Base-by-base conservation (phyloP, 2,888 invertebrate genomes). In the Hypercompe scribonia region DNA sequence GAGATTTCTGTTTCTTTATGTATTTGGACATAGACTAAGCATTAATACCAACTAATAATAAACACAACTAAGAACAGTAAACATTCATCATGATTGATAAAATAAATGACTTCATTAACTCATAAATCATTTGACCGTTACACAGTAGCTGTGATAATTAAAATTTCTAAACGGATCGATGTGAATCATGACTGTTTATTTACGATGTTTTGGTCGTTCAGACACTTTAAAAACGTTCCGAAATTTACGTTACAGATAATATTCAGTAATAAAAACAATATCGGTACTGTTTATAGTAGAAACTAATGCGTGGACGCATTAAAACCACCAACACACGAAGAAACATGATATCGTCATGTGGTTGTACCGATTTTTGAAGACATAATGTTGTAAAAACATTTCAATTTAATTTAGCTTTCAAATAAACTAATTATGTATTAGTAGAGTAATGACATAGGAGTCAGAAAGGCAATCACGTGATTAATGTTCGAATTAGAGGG, bases 41-140 rank as follows among this genome's bases (percentile, higher is more conserved):
- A 58, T 28, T 58, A 28, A 58, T 58, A 58, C 28, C 13, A 58
- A 11, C 3, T 58, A 31, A 24, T 15, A 58, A 28, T 69, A 24
- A 28, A 58, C 77, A 73, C 15, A 72, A 77, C 58, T 67, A 42
- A 61, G 71, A 80, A 70, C 75, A 71, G 50, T 50, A 31, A 39
- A 75, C 64, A 73, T 77, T 75, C 66, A 80, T 72, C 70, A 68
- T 61, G n/a, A 79, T 84, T 78, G 77, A 80, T 84, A 77, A 83
- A 73, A 70, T 74, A 84, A 84, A 88, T 85, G 81, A 80, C 82
- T 83, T 79, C 82, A 86, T 86, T 86, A 79, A 76, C 67, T 69
- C 65, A 81, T 86, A 84, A 85, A 85, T 88, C 79, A 80, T 65
- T 64, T 1, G 33, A 72, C 79, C 75, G 79, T 77, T 83, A 75